Evolutionary conservation across 2,113 vertebrate genomes (phyloP), one percentile per base, ranked within the genome.

Genomic region (Bostrychus sinensis): DNA sequence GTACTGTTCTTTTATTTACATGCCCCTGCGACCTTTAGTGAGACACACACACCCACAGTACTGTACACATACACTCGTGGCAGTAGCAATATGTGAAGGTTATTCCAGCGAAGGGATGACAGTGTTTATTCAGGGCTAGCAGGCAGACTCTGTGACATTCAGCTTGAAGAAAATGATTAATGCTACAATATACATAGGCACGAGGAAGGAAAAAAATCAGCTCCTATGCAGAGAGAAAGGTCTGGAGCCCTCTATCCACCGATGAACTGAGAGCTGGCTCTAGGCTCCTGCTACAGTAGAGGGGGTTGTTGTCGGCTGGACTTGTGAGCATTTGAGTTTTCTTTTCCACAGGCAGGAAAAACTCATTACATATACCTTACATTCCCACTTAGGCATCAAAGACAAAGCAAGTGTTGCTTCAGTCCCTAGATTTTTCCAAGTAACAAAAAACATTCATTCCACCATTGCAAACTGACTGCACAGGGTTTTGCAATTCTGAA

Each of bases 41-140:
- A 32, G 69, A 28, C 69, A 34, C 65, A 38, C 39, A 20, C 41
- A 20, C 67, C 48, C 5, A 17, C 34, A 7, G 28, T 41, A 28
- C 62, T 34, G 42, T 45, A 65, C 69, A 56, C 39, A 65, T 42
- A 23, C 50, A 50, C 69, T 81, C 74, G 73, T 45, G 66, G 68
- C 79, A 72, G 81, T 45, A 38, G 70, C 75, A 78, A 83, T 84
- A 86, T 82, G 72, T 83, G 87, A 88, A 87, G 84, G 87, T 90
- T 89, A 88, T 82, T 85, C 86, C 80, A 83, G 84, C 67, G 56
- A 79, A 84, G 75, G 68, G 84, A 84, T 83, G 85, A 86, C 77
- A 80, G 83, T 89, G 89, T 90, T 90, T 90, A 87, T 87, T 87
- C 83, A 86, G 76, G 81, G 81, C 78, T 78, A 78, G 82, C 84